These are phyloP conservation scores for Poeciliopsis retropinna DNA, from an alignment of 2,113 vertebrate species.

Conservation along the genomic window DNA sequence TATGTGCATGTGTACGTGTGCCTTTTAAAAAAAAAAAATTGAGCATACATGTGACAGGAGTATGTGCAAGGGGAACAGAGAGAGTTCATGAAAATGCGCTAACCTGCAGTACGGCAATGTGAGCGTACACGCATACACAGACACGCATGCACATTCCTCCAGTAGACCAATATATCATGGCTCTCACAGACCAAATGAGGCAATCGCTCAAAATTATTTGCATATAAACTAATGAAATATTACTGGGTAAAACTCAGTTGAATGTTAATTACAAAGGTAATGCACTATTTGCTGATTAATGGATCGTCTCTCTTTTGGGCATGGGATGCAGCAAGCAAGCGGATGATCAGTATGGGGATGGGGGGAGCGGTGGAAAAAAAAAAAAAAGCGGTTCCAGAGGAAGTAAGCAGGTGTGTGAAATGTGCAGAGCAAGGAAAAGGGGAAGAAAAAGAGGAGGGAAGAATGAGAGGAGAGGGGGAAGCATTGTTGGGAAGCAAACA, in stretches of 20 bases:
- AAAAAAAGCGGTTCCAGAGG: slow-evolving; percentile 41
- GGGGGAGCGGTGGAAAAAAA: neutral
- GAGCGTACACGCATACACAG: slow-evolving; percentile 17
- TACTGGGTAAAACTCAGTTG: slow-evolving; percentile 93
- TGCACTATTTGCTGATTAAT: slow-evolving; percentile 99
- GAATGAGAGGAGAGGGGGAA: slow-evolving; percentile 8
- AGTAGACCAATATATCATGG: slow-evolving; percentile 87
- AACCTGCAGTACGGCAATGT: slow-evolving; percentile 54
- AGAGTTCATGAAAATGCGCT: slow-evolving; percentile 56
- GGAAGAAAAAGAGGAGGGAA: slow-evolving; percentile 1
- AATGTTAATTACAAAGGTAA: slow-evolving; percentile 96
- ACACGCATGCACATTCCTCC: slow-evolving; percentile 33
- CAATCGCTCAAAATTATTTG: slow-evolving; percentile 98
- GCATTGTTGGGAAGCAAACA: slow-evolving; percentile 47
- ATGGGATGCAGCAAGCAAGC: slow-evolving; percentile 59
- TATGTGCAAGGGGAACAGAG: slow-evolving; percentile 31
- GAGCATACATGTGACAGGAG: neutral
- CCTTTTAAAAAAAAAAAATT: too few species aligned
- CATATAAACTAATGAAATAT: slow-evolving; percentile 97
- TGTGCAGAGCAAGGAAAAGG: slow-evolving; percentile 21
- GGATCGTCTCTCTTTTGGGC: slow-evolving; percentile 85
- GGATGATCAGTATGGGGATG: slow-evolving; percentile 57
- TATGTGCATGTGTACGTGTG: neutral
- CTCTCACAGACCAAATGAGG: slow-evolving; percentile 92
- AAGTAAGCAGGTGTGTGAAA: slow-evolving; percentile 57